Evolutionary conservation across 2,797 vertebrate genomes (phyloP).

Genomic region (Myoxocephalus aenaeus): DNA sequence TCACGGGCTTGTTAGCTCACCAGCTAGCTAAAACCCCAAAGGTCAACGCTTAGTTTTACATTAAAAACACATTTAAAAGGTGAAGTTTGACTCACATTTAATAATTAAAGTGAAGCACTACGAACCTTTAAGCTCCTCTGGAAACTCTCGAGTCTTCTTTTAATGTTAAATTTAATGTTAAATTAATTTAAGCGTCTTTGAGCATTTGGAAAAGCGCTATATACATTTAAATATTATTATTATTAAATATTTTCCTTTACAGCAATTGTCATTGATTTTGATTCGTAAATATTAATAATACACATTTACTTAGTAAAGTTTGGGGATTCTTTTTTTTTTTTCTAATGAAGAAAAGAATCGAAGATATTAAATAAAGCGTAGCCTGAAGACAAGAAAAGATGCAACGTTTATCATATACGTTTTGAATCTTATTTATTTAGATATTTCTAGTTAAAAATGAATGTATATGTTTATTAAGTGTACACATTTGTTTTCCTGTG

Average conservation of each 20-base stretch:
- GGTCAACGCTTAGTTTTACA: neutral
- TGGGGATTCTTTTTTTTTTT: neutral
- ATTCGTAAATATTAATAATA: no score
- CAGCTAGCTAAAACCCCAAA: conserved; percentile 16
- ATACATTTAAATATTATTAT: no score
- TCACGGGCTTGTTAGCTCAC: neutral
- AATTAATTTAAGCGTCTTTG: no score
- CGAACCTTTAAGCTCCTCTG: conserved; percentile 39
- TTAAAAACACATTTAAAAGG: neutral
- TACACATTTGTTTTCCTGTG: neutral
- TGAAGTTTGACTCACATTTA: neutral
- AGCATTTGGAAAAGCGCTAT: no score
- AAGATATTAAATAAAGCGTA: neutral
- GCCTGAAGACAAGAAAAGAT: neutral
- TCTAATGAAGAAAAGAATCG: neutral
- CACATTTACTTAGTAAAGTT: neutral
- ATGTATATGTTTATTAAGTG: neutral
- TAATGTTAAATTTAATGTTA: no score
- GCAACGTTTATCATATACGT: no score
- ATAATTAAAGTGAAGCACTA: neutral
- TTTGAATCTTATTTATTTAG: neutral
- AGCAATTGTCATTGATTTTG: neutral
- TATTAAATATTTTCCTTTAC: neutral
- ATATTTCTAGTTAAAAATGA: neutral
- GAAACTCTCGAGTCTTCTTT: conserved; percentile 14